Evolutionary conservation across 2,888 invertebrate species (phyloP).

Genomic region (Leucozona laternaria): DNA sequence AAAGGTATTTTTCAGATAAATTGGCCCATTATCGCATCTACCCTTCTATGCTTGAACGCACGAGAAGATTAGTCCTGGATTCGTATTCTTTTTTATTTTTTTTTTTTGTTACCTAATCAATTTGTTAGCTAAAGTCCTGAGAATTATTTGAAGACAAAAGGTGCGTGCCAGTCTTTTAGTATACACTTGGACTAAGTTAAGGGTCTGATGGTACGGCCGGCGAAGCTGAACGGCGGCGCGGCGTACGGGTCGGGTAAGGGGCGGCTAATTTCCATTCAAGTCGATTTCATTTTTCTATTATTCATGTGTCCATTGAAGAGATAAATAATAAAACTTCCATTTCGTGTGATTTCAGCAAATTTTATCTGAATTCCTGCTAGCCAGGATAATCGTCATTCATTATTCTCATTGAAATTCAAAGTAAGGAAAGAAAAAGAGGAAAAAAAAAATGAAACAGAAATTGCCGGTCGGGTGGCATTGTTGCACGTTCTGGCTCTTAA

Average conservation of each 20-base stretch:
- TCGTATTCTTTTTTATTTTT: slow-evolving; percentile 40
- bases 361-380: slow-evolving; percentile 60
- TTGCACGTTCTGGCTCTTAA: neutral
- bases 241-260: neutral
- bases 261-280: slow-evolving; percentile 65
- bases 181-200: no score
- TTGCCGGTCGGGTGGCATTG: no score
- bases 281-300: slow-evolving; percentile 65
- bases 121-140: slow-evolving; percentile 44
- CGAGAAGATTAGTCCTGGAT: slow-evolving; percentile 46
- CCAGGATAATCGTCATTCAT: slow-evolving; percentile 38
- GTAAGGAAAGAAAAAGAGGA: neutral
- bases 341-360: slow-evolving; percentile 67
- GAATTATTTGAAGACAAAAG: slow-evolving; percentile 51
- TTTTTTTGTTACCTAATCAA: slow-evolving; percentile 60
- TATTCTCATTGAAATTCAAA: slow-evolving; percentile 52
- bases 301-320: slow-evolving; percentile 65
- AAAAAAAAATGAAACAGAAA: no score
- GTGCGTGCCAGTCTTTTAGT: neutral
- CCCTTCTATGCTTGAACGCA: slow-evolving; percentile 66
- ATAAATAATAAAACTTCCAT: slow-evolving; percentile 68
- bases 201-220: no score
- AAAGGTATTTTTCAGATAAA: slow-evolving; percentile 53
- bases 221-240: no score
- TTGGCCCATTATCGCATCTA: slow-evolving; percentile 67